phyloP scores from a whole-genome alignment of 2,113 vertebrate genomes.

The Bucco capensis region DNA sequence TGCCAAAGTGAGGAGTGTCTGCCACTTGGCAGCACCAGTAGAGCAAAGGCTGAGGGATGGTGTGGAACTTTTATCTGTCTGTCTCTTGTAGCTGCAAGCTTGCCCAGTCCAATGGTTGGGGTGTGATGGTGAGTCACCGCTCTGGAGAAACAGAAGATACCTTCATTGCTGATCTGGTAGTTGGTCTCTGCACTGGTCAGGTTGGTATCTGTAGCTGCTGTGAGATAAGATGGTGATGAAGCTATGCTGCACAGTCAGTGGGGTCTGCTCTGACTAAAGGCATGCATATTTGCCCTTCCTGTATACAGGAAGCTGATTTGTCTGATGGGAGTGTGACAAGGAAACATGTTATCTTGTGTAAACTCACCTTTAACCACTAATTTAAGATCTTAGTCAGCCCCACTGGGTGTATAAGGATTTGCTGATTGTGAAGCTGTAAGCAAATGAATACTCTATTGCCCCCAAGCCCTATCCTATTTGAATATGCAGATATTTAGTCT shows the following conservation, averaged over 20 bases:
- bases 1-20: neutral
- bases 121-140: slow-evolving; percentile 96
- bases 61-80: neutral
- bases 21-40: neutral
- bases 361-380: neutral
- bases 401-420: neutral
- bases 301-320: neutral
- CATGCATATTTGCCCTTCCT: neutral
- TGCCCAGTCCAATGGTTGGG: slow-evolving; percentile 92
- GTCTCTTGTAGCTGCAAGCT: slow-evolving; percentile 83
- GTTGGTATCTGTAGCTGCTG: slow-evolving; percentile 35
- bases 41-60: neutral
- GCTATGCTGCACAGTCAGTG: neutral
- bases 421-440: neutral
- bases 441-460: neutral
- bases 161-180: slow-evolving; percentile 95
- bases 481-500: neutral
- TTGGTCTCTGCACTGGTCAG: slow-evolving; percentile 94
- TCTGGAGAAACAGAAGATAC: slow-evolving; percentile 96
- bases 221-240: accelerated
- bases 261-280: neutral
- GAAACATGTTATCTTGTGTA: neutral
- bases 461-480: neutral
- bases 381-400: neutral
- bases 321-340: neutral